Percentiles rank a stretch among this genome's conserved stretches.
Evolutionary conservation across 2,113 vertebrate genomes (phyloP).

Genomic region (Dascyllus trimaculatus): DNA sequence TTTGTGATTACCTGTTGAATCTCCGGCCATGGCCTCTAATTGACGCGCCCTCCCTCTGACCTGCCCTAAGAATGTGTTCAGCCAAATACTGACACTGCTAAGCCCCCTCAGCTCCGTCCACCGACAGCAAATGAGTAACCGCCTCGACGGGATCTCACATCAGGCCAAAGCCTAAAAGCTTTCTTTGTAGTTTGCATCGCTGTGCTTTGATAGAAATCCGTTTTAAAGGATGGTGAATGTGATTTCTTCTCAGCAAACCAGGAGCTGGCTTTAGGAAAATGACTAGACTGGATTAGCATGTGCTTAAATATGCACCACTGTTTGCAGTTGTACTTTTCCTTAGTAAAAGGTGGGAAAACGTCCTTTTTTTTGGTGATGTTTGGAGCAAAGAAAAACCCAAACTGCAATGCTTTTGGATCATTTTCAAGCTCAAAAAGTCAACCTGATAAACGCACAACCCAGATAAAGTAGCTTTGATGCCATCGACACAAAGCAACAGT

Average conservation of each 20-base stretch:
- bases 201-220: not conserved
- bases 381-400: not conserved
- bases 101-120: not conserved
- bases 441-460: not conserved
- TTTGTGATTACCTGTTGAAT: constrained; percentile 14
- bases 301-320: not conserved
- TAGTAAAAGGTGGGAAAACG: not conserved
- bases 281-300: constrained; percentile 29
- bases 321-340: not conserved
- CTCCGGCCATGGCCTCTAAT: not conserved
- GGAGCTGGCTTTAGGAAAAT: not conserved
- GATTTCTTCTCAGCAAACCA: not conserved
- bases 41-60: constrained; percentile 33
- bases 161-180: not conserved
- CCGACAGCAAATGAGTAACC: not conserved
- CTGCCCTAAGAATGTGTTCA: constrained; percentile 39
- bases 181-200: not conserved
- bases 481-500: not conserved
- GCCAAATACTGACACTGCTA: not conserved
- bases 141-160: constrained; percentile 3
- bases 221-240: not conserved
- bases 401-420: not conserved
- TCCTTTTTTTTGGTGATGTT: not conserved
- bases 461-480: constrained; percentile 1
- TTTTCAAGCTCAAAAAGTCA: not conserved